Conservation (phyloP, 2,113 vertebrate species). For the Artemisiospiza belli region DNA sequence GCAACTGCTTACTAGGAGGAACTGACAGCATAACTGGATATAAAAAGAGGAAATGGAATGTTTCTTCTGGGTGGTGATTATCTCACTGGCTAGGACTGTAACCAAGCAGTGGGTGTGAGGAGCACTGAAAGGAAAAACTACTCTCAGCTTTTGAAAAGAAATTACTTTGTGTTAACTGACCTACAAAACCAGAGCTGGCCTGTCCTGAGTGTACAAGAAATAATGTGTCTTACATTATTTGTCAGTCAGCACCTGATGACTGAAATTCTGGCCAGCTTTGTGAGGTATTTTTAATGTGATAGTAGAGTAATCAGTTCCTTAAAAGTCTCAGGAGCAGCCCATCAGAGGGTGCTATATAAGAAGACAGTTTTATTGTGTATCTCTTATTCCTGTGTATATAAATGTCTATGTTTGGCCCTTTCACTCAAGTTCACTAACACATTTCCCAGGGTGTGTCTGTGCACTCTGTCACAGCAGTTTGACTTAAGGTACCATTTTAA, state of each 20-base stretch:
- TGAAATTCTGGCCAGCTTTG: background rate
- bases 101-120: constrained; percentile 48
- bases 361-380: constrained; percentile 16
- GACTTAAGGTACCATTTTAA: background rate
- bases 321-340: constrained; percentile 9
- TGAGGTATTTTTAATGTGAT: background rate
- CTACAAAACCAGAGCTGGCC: background rate
- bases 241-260: background rate
- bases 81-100: constrained; percentile 69
- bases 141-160: background rate
- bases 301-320: background rate
- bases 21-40: constrained; percentile 56
- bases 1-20: constrained; percentile 39
- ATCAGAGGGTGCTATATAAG: background rate
- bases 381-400: constrained; percentile 22
- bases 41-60: constrained; percentile 66
- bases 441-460: background rate
- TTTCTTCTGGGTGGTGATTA: constrained; percentile 58
- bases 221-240: background rate
- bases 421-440: background rate
- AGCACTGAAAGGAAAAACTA: constrained; percentile 37
- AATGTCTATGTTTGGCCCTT: constrained; percentile 15
- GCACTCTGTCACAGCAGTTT: background rate
- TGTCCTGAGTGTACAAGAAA: background rate
- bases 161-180: constrained; percentile 24